Evolutionary conservation across 1,140 invertebrate species (phyloP), one percentile per base, ranked within the genome.

Genomic region (Euura saliciscinereae): DNA sequence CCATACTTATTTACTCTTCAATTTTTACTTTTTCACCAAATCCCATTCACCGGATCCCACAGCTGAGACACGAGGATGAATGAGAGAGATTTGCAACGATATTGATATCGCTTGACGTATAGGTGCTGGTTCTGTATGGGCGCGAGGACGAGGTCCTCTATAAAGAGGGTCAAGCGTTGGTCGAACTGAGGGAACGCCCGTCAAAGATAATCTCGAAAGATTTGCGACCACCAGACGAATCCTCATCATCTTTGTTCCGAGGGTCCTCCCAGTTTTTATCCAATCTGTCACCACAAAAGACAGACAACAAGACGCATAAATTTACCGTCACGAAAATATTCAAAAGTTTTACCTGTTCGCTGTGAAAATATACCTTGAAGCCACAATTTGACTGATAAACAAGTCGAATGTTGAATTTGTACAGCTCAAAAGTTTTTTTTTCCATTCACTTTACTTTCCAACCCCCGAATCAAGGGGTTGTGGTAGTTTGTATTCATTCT

Each of bases 11-110:
- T 6, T 59, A 59, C 13, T 59, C 28, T 28, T 28, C 28, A 28
- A 28, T 28, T 28, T 28, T 28, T 28, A 28, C 28, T 28, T 28
- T 28, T 28, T 28, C 28, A 28, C 28, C 28, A 28, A 28, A 28
- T 28, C 28, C 28, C 28, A 28, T 28, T 28, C 28, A 28, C 28
- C 28, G 28, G 51, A 59, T n/a, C 51, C 51, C 3, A n/a, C 51
- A 11, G 51, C 10, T 1, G 51, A 59, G 51, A 59, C 51, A 59
- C 8, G 8, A 3, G 51, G 51, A 59, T 59, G 51, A 59, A 59
- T 59, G 51, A 59, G 51, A 59, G 51, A 59, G 51, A 59, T 59
- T 59, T 59, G 10, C 51, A 59, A 59, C 51, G 51, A 59, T 59
- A 8, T n/a, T 59, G 51, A 3, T n/a, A 59, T 6, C 28, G 28